Conservation (phyloP, 2,797 vertebrate genomes). For the Pagetopsis macropterus region DNA sequence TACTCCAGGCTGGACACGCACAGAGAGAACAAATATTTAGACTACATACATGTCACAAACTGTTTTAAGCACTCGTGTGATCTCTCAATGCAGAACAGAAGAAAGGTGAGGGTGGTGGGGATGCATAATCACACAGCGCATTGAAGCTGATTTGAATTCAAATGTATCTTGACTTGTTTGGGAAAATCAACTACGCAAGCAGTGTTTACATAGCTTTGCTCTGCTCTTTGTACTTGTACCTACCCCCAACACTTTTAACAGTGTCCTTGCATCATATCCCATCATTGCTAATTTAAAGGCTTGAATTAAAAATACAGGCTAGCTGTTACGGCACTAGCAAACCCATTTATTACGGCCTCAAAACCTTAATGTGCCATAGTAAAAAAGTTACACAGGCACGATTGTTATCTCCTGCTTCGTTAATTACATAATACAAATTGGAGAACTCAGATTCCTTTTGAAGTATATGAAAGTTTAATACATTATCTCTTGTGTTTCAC, state of each 20-base stretch:
- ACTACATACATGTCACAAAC: constrained; percentile 28
- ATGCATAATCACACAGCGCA: constrained; percentile 29
- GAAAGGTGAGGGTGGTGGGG: constrained; percentile 6
- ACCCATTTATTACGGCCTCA: constrained; percentile 61
- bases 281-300: constrained; percentile 65
- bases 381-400: constrained; percentile 59
- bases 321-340: constrained; percentile 12
- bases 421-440: constrained; percentile 61
- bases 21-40: constrained; percentile 18
- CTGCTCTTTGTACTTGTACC: constrained; percentile 35
- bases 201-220: constrained; percentile 59
- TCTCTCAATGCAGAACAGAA: constrained; percentile 18
- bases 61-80: constrained; percentile 29
- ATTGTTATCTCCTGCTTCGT: constrained; percentile 58
- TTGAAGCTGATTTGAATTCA: constrained; percentile 45
- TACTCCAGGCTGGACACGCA: constrained; percentile 12
- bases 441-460: constrained; percentile 22
- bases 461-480: constrained; percentile 29
- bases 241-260: constrained; percentile 26
- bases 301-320: constrained; percentile 60
- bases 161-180: constrained; percentile 52
- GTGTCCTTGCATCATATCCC: constrained; percentile 45
- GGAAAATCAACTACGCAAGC: constrained; percentile 51
- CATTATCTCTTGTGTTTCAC: constrained; percentile 8
- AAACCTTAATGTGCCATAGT: constrained; percentile 59